Conservation (phyloP, 2,113 vertebrate species). For the Gymnocephalus cernua region DNA sequence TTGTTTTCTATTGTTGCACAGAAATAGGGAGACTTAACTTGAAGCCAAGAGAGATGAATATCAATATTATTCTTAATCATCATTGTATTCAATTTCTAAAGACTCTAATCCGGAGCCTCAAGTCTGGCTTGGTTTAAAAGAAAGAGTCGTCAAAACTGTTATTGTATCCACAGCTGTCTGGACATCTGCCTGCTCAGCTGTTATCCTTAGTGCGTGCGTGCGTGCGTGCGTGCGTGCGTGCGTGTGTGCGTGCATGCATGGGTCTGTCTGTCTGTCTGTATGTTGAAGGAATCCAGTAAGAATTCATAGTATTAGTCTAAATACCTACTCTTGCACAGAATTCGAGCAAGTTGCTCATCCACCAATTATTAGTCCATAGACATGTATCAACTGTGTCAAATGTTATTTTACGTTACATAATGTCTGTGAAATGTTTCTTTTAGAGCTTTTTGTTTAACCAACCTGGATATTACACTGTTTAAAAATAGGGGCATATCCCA, state of each 20-base stretch:
- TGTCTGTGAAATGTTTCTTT: background rate
- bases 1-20: slow-evolving; percentile 6
- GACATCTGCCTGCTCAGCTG: slow-evolving; percentile 70
- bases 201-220: slow-evolving; percentile 12
- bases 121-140: slow-evolving; percentile 32
- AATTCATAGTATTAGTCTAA: background rate
- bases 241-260: background rate
- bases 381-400: background rate
- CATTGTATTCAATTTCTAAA: slow-evolving; percentile 36
- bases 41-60: slow-evolving; percentile 38
- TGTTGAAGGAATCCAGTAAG: background rate
- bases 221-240: background rate
- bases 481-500: background rate
- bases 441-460: background rate
- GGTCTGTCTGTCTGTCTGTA: background rate
- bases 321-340: background rate
- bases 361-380: background rate
- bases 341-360: background rate
- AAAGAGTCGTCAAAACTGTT: slow-evolving; percentile 39
- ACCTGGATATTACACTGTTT: background rate
- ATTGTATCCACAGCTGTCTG: slow-evolving; percentile 64
- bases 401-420: background rate
- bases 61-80: slow-evolving; percentile 50
- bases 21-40: slow-evolving; percentile 7
- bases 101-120: slow-evolving; percentile 16